phyloP scores from a whole-genome alignment of 2,797 vertebrate genomes.

The Molossus alvarezi region DNA sequence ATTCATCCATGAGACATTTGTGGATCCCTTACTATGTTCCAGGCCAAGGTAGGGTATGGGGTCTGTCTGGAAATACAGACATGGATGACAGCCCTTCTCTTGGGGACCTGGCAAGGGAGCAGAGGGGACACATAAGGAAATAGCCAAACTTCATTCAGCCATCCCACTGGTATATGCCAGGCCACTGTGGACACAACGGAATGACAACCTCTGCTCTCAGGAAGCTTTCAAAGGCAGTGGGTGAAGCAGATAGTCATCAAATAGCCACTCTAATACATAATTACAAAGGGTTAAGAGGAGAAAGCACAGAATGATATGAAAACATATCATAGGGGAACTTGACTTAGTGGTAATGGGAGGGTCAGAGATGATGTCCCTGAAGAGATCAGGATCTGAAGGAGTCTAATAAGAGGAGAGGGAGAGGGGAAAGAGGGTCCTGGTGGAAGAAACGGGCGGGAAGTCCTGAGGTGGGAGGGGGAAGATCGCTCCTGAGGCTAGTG shows the following conservation, averaged over 20 bases:
- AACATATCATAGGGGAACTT: neutral
- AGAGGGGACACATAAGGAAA: neutral
- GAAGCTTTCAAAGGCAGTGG: slow-evolving; percentile 11
- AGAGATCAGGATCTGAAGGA: neutral
- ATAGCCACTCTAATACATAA: slow-evolving; percentile 4
- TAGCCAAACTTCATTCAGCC: neutral
- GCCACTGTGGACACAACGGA: neutral
- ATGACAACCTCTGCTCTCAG: neutral
- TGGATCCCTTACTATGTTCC: neutral
- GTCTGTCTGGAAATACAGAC: neutral
- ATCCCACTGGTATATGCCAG: too few species aligned
- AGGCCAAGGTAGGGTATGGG: neutral
- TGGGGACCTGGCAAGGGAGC: neutral
- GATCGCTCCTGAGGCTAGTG: neutral
- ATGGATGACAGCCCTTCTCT: neutral
- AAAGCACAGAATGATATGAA: neutral
- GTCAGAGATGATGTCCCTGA: neutral
- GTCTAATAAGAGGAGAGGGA: neutral
- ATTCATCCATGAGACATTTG: neutral
- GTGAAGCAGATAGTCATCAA: slow-evolving; percentile 28
- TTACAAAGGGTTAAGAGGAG: neutral
- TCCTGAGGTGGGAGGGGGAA: neutral
- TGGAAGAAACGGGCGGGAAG: neutral
- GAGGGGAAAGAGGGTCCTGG: neutral
- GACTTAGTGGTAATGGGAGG: neutral